Evolutionary conservation across 2,113 vertebrate species (phyloP), one percentile per base, ranked within the genome.

Genomic region (Eptatretus burgeri): DNA sequence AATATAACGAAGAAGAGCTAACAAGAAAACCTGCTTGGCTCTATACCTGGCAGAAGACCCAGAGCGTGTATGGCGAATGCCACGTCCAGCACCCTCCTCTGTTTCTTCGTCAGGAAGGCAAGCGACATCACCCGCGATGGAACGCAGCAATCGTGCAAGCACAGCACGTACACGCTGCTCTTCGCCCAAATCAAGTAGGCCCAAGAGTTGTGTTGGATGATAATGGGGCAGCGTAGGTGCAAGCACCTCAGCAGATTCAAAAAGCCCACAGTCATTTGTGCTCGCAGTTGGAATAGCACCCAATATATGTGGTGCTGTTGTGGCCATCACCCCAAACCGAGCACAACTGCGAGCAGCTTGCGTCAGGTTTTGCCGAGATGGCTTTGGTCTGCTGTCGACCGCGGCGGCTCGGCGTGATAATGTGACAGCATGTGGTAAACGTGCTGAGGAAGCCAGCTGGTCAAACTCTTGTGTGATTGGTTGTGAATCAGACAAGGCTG

Each of bases 181-280:
- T 72, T 83, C 89, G 64, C 91, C 91, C 70, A 98, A 74, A 67
- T 98, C 91, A 88, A 96, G 95, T 67, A 98, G 75, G 71, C 94
- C 91, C 64, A 95, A 69, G 51, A 98, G 74, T 60, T 98, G 91
- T 1, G 87, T 94, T 64, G 91, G 91, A 70, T 98, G 91, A 73
- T 98, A 98, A 67, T 98, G 91, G 9, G 91, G 87, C 13, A 98
- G 78, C 27, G 91, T 98, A 2, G 91, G 88, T 1, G 91, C 95
- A 63, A 98, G 77, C 3, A 82, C 81, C 60, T 94, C 86, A 63
- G 91, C 91, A 14, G 88, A 89, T 72, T 98, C 91, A 71, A 98
- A 98, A 67, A 98, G 79, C 13, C 91, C 89, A 0, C 89, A 87
- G 65, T 95, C 91, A 70, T 94, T 85, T 73, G 88, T 76, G 56